Evolutionary conservation across 2,797 vertebrate species (phyloP), one percentile per base, ranked within the genome.

Genomic region (Dicrostonyx torquatus): DNA sequence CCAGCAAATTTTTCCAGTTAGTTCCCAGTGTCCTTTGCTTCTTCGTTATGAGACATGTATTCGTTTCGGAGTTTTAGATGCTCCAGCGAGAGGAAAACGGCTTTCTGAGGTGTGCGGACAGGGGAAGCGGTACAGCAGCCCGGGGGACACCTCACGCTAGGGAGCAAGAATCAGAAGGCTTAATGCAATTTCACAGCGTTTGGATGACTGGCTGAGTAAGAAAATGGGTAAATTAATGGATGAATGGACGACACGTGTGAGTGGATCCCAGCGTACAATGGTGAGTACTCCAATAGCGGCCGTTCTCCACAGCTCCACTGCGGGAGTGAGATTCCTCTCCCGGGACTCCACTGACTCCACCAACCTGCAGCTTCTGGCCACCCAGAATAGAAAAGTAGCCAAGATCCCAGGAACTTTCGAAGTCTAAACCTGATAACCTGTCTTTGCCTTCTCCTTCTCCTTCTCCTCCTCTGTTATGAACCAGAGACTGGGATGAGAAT

Each of bases 11-110:
- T 77, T 91, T 78, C 43, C 40, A 37, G 11, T 66, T 88, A 86
- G 31, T 93, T 70, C 20, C 66, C 7, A 60, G 40, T 88, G 53
- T 79, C 72, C 70, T 76, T n/a, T 11, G 53, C 82, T 68, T 90
- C 40, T 77, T 82, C 40, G 8, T 6, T 70, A 62, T 80, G 87
- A 72, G 64, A 70, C 13, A 20, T 72, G 10, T 6, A 45, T 92
- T 90, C 87, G 4, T 89, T 89, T 89, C 50, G 83, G 22, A 6
- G 55, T 68, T 88, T 94, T 64, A 70, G 92, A 93, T 88, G 62
- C 22, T 58, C 92, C 89, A 85, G 79, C 72, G 58, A 95, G 85
- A 90, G 24, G 40, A 89, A 93, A 77, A 20, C 37, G 78, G 66
- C 13, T 77, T 60, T 80, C 22, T 80, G 37, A 76, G 15, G 60